Conservation (phyloP, 1,140 invertebrate species). For the Campoletis sonorensis region DNA sequence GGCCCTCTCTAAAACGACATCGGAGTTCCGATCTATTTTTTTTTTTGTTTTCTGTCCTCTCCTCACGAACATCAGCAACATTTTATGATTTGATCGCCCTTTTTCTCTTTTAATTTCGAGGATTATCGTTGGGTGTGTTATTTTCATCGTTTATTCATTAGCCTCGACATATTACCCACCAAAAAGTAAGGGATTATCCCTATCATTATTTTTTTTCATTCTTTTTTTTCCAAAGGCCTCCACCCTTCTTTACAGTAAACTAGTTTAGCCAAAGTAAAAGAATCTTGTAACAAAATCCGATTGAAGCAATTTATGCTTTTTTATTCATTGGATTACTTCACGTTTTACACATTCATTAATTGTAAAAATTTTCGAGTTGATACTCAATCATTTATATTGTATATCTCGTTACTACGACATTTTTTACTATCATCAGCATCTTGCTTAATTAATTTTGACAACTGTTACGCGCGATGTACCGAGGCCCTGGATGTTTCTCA, state of each 20-base stretch:
- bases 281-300: too few relatives aligned
- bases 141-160: slow-evolving; percentile 1
- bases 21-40: slow-evolving; percentile 18
- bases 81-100: not conserved
- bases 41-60: not conserved
- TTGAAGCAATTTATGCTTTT: too few relatives aligned
- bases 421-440: slow-evolving; percentile 25
- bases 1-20: slow-evolving; percentile 1
- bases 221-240: too few relatives aligned
- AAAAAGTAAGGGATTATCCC: too few relatives aligned
- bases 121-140: not conserved
- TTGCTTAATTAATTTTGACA: slow-evolving; percentile 37
- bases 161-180: too few relatives aligned
- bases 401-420: not conserved
- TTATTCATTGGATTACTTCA: not conserved
- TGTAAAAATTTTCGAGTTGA: not conserved
- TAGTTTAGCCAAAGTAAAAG: too few relatives aligned
- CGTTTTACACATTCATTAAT: not conserved
- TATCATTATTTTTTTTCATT: too few relatives aligned
- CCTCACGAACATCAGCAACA: not conserved
- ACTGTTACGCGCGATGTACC: slow-evolving; percentile 5
- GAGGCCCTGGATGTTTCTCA: slow-evolving; percentile 33
- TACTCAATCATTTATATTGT: not conserved
- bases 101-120: not conserved
- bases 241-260: not conserved